phyloP scores from a whole-genome alignment of 2,113 vertebrate species.

The Murina feae region DNA sequence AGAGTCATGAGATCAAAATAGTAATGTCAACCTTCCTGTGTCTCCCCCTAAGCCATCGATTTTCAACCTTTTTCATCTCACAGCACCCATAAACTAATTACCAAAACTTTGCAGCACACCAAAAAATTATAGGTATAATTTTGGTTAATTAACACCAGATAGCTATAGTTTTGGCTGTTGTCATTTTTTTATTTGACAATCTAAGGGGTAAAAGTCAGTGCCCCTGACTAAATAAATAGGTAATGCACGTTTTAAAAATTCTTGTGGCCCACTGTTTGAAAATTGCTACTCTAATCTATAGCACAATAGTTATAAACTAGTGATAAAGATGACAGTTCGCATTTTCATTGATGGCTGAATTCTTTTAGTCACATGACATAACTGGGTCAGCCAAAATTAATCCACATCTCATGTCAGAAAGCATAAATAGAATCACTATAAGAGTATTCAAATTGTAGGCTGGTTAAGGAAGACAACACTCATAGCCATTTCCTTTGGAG shows the following conservation, averaged over 20 bases:
- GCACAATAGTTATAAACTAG: not conserved
- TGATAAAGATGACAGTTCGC: not conserved
- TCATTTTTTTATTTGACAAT: not conserved
- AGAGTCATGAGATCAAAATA: not conserved
- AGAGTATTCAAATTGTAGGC: conserved; percentile 39
- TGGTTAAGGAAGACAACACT: conserved; percentile 9
- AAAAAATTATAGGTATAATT: not conserved
- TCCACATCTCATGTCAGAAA: conserved; percentile 69
- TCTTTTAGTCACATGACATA: conserved; percentile 37
- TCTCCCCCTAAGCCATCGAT: not conserved
- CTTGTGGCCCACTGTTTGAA: not conserved
- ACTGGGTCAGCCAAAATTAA: conserved; percentile 82
- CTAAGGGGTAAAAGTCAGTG: not conserved
- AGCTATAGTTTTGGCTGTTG: not conserved
- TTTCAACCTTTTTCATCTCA: not conserved
- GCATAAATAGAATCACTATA: conserved; percentile 76
- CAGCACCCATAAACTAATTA: not conserved
- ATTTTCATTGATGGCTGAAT: not conserved
- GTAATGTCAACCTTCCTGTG: not conserved
- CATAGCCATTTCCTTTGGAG: conserved; percentile 43
- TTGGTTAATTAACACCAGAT: not conserved
- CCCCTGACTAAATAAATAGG: not conserved
- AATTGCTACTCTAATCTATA: not conserved
- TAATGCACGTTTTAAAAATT: not conserved
- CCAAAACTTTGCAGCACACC: not conserved